phyloP scores from a whole-genome alignment of 2,888 invertebrate species.

The Embidobia sp. region DNA sequence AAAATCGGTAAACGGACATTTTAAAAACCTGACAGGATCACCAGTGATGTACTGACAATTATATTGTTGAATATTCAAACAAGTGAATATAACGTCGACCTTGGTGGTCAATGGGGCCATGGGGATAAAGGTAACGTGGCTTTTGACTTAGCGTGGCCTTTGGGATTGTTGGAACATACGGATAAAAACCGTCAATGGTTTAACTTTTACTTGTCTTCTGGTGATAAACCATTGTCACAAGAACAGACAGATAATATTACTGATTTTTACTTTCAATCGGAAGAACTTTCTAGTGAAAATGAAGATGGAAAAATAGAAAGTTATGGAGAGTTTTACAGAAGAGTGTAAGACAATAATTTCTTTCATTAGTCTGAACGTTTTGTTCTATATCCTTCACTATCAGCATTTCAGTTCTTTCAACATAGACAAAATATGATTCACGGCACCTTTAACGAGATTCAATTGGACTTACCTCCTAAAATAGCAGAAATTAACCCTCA shows the following conservation, averaged over 20 bases:
- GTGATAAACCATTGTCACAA: slow-evolving; percentile 2
- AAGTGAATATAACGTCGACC: slow-evolving; percentile 48
- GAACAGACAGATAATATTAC: slow-evolving; percentile 17
- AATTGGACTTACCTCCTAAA: too few relatives aligned
- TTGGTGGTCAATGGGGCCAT: slow-evolving; percentile 75
- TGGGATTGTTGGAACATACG: slow-evolving; percentile 68
- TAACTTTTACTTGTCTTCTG: slow-evolving; percentile 15
- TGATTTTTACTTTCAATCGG: slow-evolving; percentile 12
- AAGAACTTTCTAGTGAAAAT: slow-evolving; percentile 2
- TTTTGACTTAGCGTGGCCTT: slow-evolving; percentile 70
- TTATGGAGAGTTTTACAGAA: slow-evolving; percentile 18
- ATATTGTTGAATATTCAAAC: neutral
- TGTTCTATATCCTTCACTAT: too few relatives aligned
- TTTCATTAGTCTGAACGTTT: too few relatives aligned
- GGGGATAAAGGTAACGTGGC: slow-evolving; percentile 71
- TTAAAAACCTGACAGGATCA: too few relatives aligned
- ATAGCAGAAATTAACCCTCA: too few relatives aligned
- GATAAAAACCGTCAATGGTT: neutral
- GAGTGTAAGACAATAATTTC: slow-evolving; percentile 7
- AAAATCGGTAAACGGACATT: slow-evolving; percentile 75
- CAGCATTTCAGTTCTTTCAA: too few relatives aligned
- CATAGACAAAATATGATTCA: too few relatives aligned
- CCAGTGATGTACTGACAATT: too few relatives aligned
- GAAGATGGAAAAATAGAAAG: slow-evolving; percentile 8
- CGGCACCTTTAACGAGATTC: too few relatives aligned